Percentiles rank a stretch among this genome's conserved stretches.
phyloP scores from a whole-genome alignment of 2,113 vertebrate genomes.

The Aegotheles bennettii region DNA sequence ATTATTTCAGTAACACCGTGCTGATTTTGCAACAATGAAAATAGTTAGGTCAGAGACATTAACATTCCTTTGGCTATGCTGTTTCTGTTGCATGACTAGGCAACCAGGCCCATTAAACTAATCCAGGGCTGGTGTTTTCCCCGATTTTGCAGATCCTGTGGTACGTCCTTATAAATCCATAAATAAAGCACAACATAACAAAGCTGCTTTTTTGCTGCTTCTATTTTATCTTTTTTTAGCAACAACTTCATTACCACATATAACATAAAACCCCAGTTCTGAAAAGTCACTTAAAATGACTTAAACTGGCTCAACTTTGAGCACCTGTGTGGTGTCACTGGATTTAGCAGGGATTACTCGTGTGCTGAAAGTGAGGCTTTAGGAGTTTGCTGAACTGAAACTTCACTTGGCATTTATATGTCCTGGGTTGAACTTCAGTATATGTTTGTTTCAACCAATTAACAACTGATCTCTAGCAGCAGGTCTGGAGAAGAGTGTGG shows the following conservation, averaged over 20 bases:
- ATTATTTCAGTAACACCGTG: conserved; percentile 55
- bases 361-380: background rate
- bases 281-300: background rate
- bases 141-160: background rate
- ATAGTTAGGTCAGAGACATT: conserved; percentile 63
- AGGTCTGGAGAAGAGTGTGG: background rate
- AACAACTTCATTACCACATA: background rate
- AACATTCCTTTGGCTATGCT: conserved; percentile 46
- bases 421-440: background rate
- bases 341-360: background rate
- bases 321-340: background rate
- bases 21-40: conserved; percentile 59
- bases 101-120: background rate
- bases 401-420: background rate
- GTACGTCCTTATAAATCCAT: background rate
- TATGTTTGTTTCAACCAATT: background rate
- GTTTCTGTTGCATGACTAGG: conserved; percentile 45
- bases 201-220: background rate
- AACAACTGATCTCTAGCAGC: background rate
- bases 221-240: background rate
- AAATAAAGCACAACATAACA: background rate
- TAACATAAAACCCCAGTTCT: background rate
- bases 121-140: background rate
- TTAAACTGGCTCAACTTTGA: background rate
- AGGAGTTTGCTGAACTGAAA: background rate